phyloP scores from a whole-genome alignment of 2,888 invertebrate species.

The Drosophila differens region DNA sequence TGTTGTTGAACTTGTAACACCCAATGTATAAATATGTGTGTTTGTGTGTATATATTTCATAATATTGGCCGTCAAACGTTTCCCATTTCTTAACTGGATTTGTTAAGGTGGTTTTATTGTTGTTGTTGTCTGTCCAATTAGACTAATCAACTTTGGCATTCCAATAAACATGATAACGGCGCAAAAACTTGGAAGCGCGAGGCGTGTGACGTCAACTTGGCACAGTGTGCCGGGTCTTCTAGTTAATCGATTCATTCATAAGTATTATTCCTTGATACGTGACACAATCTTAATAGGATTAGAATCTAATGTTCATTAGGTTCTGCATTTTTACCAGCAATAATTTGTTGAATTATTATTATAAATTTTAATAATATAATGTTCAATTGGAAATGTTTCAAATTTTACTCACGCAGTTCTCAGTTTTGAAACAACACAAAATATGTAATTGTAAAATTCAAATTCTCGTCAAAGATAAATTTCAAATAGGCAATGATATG shows the following conservation, averaged over 20 bases:
- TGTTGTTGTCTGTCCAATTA: constrained; percentile 25
- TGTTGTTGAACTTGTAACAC: constrained; percentile 52
- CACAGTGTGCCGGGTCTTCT: constrained; percentile 34
- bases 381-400: not conserved
- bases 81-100: not conserved
- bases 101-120: constrained; percentile 11
- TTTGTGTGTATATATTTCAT: not conserved
- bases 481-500: not conserved
- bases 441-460: too few species aligned
- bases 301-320: not conserved
- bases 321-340: not conserved
- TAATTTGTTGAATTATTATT: not conserved
- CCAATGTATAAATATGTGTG: not conserved
- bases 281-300: not conserved
- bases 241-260: not conserved
- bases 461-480: not conserved
- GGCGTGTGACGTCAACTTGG: constrained; percentile 47
- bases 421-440: not conserved
- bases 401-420: not conserved
- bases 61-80: not conserved
- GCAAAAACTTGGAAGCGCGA: constrained; percentile 49
- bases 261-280: not conserved
- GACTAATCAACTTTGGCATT: constrained; percentile 19
- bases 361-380: not conserved
- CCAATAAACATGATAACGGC: constrained; percentile 40